Conservation (phyloP, 2,888 invertebrate species). For the Andrena flavipes region DNA sequence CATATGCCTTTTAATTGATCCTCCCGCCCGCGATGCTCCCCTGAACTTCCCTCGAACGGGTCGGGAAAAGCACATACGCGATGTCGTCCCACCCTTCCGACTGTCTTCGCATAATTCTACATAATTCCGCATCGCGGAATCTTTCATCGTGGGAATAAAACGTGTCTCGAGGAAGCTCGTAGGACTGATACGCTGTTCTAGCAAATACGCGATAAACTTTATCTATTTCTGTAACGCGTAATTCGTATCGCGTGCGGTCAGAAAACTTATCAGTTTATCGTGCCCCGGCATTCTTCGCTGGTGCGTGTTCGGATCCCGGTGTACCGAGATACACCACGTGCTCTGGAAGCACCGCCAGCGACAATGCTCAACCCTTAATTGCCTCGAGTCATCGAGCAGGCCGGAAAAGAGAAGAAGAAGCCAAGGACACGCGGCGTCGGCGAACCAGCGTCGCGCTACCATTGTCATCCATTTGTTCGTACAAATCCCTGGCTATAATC, state of each 20-base stretch:
- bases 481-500: slow-evolving; percentile 81
- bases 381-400: slow-evolving; percentile 17
- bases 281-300: no score
- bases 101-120: slow-evolving; percentile 10
- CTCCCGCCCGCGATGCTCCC: slow-evolving; percentile 28
- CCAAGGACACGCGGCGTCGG: slow-evolving; percentile 39
- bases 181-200: background rate
- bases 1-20: slow-evolving; percentile 79
- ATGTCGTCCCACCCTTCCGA: background rate
- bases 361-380: slow-evolving; percentile 49
- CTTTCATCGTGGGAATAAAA: slow-evolving; percentile 8
- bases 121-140: slow-evolving; percentile 13
- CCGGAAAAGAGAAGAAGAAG: slow-evolving; percentile 19
- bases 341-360: slow-evolving; percentile 12
- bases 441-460: slow-evolving; percentile 61
- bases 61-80: slow-evolving; percentile 13
- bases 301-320: no score
- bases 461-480: slow-evolving; percentile 82
- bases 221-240: no score
- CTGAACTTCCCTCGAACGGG: slow-evolving; percentile 22
- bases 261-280: no score
- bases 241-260: no score
- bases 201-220: no score
- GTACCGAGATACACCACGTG: background rate
- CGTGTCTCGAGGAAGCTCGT: background rate